Evolutionary conservation across 2,113 vertebrate species (phyloP).

Genomic region (Anoura caudifer): DNA sequence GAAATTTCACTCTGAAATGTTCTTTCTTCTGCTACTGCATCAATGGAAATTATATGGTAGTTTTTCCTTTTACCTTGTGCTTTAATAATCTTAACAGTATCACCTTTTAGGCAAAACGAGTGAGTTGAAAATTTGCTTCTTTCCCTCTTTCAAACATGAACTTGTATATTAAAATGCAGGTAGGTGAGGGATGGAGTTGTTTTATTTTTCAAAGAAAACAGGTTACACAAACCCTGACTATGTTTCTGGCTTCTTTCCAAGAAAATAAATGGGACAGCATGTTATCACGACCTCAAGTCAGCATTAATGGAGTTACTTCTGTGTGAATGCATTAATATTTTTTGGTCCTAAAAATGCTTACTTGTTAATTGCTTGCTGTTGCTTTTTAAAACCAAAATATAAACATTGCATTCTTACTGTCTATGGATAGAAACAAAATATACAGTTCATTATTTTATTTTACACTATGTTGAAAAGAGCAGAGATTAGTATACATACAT

Average conservation of each 20-base stretch:
- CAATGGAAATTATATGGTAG: not conserved
- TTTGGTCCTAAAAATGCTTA: not conserved
- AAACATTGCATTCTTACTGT: not conserved
- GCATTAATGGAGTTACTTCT: not conserved
- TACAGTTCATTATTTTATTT: not conserved
- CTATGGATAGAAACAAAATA: not conserved
- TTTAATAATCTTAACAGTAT: constrained; percentile 9
- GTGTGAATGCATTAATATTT: not conserved
- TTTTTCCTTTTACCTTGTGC: constrained; percentile 25
- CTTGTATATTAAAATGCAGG: not conserved
- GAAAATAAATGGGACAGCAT: not conserved
- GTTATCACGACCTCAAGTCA: not conserved
- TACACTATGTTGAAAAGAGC: not conserved
- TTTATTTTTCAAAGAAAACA: not conserved
- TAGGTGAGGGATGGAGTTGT: not conserved
- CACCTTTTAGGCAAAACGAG: not conserved
- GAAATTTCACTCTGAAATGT: constrained; percentile 4
- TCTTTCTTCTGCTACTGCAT: not conserved
- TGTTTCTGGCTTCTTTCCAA: not conserved
- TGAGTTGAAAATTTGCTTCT: constrained; percentile 11
- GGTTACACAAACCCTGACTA: not conserved
- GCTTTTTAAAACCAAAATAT: not conserved
- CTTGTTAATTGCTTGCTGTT: constrained; percentile 21
- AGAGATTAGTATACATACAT: not conserved
- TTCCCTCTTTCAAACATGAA: not conserved